Percentiles rank a stretch among this genome's conserved stretches.
phyloP scores from a whole-genome alignment of 1,140 invertebrate genomes.

The Laodelphax striatellus region DNA sequence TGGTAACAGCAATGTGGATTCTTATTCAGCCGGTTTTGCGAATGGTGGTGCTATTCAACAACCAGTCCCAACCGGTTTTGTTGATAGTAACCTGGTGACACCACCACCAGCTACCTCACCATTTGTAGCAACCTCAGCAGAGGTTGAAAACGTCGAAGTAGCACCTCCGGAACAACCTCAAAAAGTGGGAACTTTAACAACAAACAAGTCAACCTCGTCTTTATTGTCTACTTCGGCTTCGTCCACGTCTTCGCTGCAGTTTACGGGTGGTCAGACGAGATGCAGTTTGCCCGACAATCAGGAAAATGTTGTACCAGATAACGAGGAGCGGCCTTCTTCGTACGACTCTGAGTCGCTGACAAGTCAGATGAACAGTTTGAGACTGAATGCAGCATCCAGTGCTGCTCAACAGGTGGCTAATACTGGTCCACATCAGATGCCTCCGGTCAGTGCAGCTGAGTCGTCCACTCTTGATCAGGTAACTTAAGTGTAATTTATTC shows the following conservation, averaged over 20 bases:
- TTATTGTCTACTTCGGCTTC: background rate
- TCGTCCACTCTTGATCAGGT: too few relatives aligned
- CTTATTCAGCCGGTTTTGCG: too few relatives aligned
- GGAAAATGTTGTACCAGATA: slow-evolving; percentile 45
- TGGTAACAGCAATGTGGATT: too few relatives aligned
- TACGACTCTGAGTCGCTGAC: slow-evolving; percentile 26
- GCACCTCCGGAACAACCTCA: slow-evolving; percentile 24
- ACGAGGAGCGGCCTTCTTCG: slow-evolving; percentile 45
- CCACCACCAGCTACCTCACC: background rate
- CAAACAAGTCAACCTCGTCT: background rate
- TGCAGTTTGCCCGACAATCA: slow-evolving; percentile 33
- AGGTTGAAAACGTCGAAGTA: slow-evolving; percentile 24
- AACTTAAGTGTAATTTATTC: too few relatives aligned
- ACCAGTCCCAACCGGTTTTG: too few relatives aligned
- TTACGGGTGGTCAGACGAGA: slow-evolving; percentile 23
- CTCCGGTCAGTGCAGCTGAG: too few relatives aligned
- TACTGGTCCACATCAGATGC: too few relatives aligned
- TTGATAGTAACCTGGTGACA: too few relatives aligned
- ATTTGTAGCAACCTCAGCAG: slow-evolving; percentile 6
- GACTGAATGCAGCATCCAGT: background rate
- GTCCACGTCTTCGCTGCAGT: background rate
- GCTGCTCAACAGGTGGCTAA: too few relatives aligned
- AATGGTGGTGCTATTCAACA: too few relatives aligned
- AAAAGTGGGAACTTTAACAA: background rate
- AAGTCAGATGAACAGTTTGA: slow-evolving; percentile 15